These are phyloP conservation scores for Pimephales promelas DNA, from an alignment of 2,113 vertebrate genomes.

Conservation along the genomic window DNA sequence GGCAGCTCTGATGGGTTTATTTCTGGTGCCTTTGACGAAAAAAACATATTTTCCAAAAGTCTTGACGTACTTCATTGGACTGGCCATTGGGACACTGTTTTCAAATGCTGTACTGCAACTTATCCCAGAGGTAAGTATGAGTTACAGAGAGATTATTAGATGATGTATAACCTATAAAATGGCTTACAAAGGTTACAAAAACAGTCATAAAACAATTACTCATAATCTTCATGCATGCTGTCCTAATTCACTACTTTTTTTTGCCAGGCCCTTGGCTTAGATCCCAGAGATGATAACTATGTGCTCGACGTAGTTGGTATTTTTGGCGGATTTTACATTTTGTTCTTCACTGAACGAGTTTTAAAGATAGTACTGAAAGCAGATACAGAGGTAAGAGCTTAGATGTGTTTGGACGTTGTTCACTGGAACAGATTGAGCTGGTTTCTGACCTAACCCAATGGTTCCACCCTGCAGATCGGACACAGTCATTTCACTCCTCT, in stretches of 20 bases:
- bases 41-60: conserved; percentile 95
- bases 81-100: conserved; percentile 96
- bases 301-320: conserved; percentile 84
- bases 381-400: conserved; percentile 79
- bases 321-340: conserved; percentile 93
- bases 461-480: conserved; percentile 69
- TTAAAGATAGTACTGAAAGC: conserved; percentile 84
- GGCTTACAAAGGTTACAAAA: background rate
- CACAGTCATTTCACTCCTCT: conserved; percentile 74
- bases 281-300: conserved; percentile 91
- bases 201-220: conserved; percentile 4
- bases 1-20: conserved; percentile 88
- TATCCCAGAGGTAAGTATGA: conserved; percentile 91
- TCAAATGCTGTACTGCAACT: conserved; percentile 97
- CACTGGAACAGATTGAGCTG: background rate
- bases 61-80: conserved; percentile 92
- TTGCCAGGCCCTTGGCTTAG: conserved; percentile 90
- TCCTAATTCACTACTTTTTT: conserved; percentile 47
- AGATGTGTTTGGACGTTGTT: background rate
- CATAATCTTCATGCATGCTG: conserved; percentile 31
- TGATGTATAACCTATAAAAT: background rate
- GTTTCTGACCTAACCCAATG: background rate
- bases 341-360: conserved; percentile 90
- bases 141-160: background rate
- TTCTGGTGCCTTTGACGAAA: conserved; percentile 89